Evolutionary conservation across 2,113 vertebrate species (phyloP).

Genomic region (Pachycephala philippinensis): DNA sequence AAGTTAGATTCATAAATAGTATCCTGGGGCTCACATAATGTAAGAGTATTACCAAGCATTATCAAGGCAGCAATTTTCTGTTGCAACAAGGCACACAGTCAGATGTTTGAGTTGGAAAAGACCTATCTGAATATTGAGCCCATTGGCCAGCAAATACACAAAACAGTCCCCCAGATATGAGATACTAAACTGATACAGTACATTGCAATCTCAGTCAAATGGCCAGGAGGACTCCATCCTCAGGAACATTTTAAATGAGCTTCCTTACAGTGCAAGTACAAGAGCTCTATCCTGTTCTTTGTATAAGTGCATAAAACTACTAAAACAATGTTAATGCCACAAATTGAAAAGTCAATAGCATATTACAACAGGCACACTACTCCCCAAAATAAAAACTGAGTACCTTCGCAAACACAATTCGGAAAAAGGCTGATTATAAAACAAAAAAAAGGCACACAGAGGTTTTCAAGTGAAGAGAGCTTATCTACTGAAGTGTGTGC

Average conservation of each 20-base stretch:
- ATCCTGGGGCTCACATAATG: conserved; percentile 55
- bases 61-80: conserved; percentile 50
- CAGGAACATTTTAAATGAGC: conserved; percentile 2
- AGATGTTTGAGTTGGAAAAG: conserved; percentile 2
- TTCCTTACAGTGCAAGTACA: background rate
- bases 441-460: background rate
- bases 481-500: background rate
- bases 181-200: conserved; percentile 19
- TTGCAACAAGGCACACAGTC: conserved; percentile 16
- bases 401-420: background rate
- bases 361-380: background rate
- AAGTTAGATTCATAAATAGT: conserved; percentile 38
- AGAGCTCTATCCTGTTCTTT: background rate
- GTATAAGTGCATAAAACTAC: background rate
- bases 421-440: conserved; percentile 14
- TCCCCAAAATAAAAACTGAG: background rate
- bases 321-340: conserved; percentile 18
- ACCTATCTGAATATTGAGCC: conserved; percentile 13
- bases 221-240: conserved; percentile 4
- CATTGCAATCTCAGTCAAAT: background rate
- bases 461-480: background rate
- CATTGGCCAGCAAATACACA: background rate
- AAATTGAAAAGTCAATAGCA: conserved; percentile 26
- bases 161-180: conserved; percentile 28
- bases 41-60: conserved; percentile 53